Percentiles rank a stretch among this genome's conserved stretches.
phyloP scores from a whole-genome alignment of 2,113 vertebrate genomes.

The Ciconia boyciana region DNA sequence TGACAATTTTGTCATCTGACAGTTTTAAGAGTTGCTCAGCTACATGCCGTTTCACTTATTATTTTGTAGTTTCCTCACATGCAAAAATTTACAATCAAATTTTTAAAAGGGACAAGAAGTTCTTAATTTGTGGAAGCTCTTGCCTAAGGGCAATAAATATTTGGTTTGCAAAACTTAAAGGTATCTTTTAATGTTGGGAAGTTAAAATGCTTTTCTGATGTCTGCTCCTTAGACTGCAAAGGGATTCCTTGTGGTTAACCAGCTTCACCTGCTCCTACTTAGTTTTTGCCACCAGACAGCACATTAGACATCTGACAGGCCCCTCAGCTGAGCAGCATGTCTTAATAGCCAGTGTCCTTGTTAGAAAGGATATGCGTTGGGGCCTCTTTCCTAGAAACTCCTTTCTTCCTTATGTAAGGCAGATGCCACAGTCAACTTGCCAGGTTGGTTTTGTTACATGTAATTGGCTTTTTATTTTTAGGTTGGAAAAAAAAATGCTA shows the following conservation, averaged over 20 bases:
- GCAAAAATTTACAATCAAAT: neutral
- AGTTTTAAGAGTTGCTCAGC: neutral
- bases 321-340: neutral
- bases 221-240: constrained; percentile 27
- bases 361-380: neutral
- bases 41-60: neutral
- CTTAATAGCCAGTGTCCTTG: neutral
- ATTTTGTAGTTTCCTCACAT: neutral
- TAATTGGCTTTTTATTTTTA: neutral
- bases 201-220: neutral
- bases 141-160: neutral
- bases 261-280: constrained; percentile 3
- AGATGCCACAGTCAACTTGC: neutral
- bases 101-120: neutral
- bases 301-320: neutral
- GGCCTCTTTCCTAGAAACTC: neutral
- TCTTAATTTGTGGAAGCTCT: neutral
- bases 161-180: neutral
- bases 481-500: neutral
- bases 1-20: neutral
- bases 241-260: neutral
- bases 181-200: neutral
- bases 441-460: neutral
- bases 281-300: neutral
- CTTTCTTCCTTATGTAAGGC: neutral